These are phyloP conservation scores for Cenopis cana DNA, from an alignment of 2,888 invertebrate species.

Conservation along the genomic window DNA sequence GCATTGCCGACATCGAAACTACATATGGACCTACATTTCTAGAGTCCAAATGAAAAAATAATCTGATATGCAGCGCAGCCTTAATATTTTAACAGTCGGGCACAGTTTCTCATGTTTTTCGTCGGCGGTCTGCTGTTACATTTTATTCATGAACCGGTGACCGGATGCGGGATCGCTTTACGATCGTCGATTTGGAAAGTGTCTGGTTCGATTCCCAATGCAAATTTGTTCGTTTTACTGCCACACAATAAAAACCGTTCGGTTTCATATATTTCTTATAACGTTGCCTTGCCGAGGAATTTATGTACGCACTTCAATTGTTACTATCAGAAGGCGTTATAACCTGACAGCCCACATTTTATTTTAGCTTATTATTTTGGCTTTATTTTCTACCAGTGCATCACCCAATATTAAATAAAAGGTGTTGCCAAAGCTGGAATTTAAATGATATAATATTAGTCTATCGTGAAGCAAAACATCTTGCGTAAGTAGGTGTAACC, in stretches of 20 bases:
- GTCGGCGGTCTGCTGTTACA: constrained; percentile 48
- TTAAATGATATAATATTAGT: too few relatives aligned
- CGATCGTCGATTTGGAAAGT: constrained; percentile 75
- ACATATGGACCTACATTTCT: constrained; percentile 38
- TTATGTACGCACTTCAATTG: constrained; percentile 63
- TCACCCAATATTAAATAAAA: too few relatives aligned
- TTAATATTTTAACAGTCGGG: constrained; percentile 56
- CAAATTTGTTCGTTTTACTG: constrained; percentile 73
- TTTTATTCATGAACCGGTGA: constrained; percentile 75
- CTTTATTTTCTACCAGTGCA: too few relatives aligned
- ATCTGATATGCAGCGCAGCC: constrained; percentile 43
- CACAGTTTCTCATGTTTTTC: constrained; percentile 49
- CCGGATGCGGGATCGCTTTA: constrained; percentile 71
- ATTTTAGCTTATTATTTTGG: too few relatives aligned
- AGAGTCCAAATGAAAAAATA: constrained; percentile 40
- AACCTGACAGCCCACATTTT: neutral
- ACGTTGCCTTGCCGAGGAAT: constrained; percentile 61
- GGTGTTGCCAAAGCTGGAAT: too few relatives aligned
- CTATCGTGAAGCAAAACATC: too few relatives aligned
- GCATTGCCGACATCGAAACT: constrained; percentile 39
- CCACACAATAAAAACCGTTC: constrained; percentile 70
- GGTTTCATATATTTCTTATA: constrained; percentile 61
- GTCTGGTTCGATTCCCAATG: constrained; percentile 73
- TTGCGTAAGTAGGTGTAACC: too few relatives aligned
- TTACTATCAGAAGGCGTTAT: constrained; percentile 60